Percentiles rank a stretch among this genome's conserved stretches.
phyloP scores from a whole-genome alignment of 2,113 vertebrate species.

The human region GRCh38 chr1:235590501-235591000 shows the following conservation, averaged over 20 bases:
- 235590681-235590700: neutral
- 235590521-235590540: too few species aligned
- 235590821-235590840: neutral
- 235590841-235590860: too few species aligned
- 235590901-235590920: too few species aligned
- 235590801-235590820: too few species aligned
- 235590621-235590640: neutral
- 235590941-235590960: too few species aligned
- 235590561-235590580: neutral
- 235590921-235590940: too few species aligned
- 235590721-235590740: neutral
- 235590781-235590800: neutral
- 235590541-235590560: fast-evolving
- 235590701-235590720: too few species aligned
- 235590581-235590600: neutral
- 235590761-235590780: neutral
- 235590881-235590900: too few species aligned
- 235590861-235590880: too few species aligned
- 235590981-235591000: too few species aligned
- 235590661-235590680: neutral
- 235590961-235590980: too few species aligned
- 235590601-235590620: too few species aligned
- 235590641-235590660: neutral
- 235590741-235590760: neutral
- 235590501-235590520: neutral